These are phyloP conservation scores for Tridacna gigas DNA, from an alignment of 2,888 invertebrate genomes.

Conservation along the genomic window DNA sequence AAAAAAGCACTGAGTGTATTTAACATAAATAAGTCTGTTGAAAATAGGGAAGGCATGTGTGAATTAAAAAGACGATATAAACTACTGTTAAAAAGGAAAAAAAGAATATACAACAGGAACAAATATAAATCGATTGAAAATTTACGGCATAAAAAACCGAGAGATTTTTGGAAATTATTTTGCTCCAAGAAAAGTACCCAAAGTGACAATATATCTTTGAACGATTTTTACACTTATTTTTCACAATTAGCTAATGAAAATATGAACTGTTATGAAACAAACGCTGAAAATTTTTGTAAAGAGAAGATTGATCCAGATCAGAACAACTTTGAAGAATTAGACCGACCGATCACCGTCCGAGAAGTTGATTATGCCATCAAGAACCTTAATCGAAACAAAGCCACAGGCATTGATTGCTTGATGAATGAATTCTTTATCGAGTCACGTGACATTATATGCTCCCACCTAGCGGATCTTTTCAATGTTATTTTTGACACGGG, in stretches of 20 bases:
- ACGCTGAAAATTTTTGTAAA: neutral
- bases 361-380: neutral
- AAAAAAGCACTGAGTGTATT: neutral
- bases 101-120: neutral
- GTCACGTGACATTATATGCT: constrained; percentile 13
- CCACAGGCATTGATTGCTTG: neutral
- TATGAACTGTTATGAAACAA: neutral
- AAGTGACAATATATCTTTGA: neutral
- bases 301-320: neutral
- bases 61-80: constrained; percentile 1
- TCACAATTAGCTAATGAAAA: constrained; percentile 3
- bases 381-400: neutral
- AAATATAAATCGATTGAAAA: constrained; percentile 15
- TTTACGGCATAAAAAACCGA: neutral
- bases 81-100: neutral
- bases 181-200: neutral
- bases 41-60: constrained; percentile 1
- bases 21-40: neutral
- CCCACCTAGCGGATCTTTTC: constrained; percentile 1
- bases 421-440: constrained; percentile 11
- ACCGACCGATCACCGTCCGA: neutral
- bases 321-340: constrained; percentile 6
- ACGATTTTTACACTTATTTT: constrained; percentile 2
- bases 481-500: constrained; percentile 2
- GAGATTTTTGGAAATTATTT: constrained; percentile 38